Evolutionary conservation across 2,797 vertebrate genomes (phyloP), one percentile per base, ranked within the genome.

Genomic region (Lithobates sylvaticus): DNA sequence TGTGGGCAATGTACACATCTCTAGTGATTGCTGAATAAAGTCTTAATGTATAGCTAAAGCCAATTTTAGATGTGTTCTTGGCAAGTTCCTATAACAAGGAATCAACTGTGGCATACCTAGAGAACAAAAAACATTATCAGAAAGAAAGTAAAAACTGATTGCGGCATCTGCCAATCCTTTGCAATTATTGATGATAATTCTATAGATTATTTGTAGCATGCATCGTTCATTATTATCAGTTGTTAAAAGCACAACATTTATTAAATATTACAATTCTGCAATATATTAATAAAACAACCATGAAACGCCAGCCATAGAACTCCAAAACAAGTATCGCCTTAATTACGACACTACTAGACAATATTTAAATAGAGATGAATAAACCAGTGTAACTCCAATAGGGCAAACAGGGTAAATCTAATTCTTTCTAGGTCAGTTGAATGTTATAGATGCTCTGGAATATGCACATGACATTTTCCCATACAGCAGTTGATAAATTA

Each of bases 1-100:
- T 79, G 77, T 36, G 65, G 39, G 65, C 77, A 79, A 79, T 79
- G 64, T 79, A 79, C 64, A 50, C 77, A 69, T 79, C 77, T 79
- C 67, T 79, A 32, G 77, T 32, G 64, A 42, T 47, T 79, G 64
- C 29, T 79, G 39, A 50, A 50, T 8, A 32, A 68, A 61, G 67
- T n/a, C 77, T 69, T 79, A 69, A 79, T 79, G 77, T 68, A 79
- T 79, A 79, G 77, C 44, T 39, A 69, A 79, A 79, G 27, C 64
- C 64, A 79, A 79, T 79, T 79, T 39, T 79, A 47, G 42, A 69
- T 78, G 39, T 78, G 36, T 68, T 67, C 65, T 29, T 3, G 26
- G 9, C 26, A 67, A 67, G 65, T 67, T 79, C 39, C 65, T 79
- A 79, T 69, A 69, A 79, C 42, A 79, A 79, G 42, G 77, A 79